Base-by-base conservation (phyloP, 2,888 invertebrate genomes). In the Heteromurus nitidus region DNA sequence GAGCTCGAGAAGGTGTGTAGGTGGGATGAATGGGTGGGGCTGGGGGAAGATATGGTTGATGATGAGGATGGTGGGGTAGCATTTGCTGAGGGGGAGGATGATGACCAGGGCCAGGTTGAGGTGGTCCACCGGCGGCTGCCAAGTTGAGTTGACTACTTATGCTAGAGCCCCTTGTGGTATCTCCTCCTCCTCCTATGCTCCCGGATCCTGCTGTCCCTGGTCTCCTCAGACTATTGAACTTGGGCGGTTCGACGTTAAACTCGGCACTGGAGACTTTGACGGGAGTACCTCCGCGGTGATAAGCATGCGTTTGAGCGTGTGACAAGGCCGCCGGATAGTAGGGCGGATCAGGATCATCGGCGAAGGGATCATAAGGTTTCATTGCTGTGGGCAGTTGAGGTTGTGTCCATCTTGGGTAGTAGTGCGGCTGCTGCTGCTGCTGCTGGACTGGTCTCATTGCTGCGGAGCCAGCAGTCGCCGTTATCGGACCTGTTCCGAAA, bases 221-320 rank as follows among this genome's bases (percentile, higher is more conserved):
- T 76, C 84, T 60, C 67, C 86, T 30, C 3, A 86, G 72, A n/a
- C 85, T 85, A 80, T 86, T 84, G 62, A 86, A 86, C 70, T 84
- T 84, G n/a, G 86, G 86, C n/a, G 84, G 85, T 53, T 86, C 86
- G 20, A 86, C 79, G 62, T 86, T 83, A 62, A 86, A 86, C 62
- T 86, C 86, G 1, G 82, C 77, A 64, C 85, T 84, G 7, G 85
- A 84, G 2, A 85, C 76, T 81, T 85, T 85, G 20, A 82, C 80
- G 31, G 80, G 55, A 1, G 64, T 80, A 24, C 70, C 67, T 60
- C 62, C 64, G 1, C 68, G 55, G n/a, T 68, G 74, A 42, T 70
- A 60, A 22, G 82, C 69, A 30, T 65, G 69, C 7, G 80, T 42
- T 28, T 67, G 81, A 47, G 65, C 79, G 28, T 76, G 68, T 67